Evolutionary conservation across 2,797 vertebrate genomes (phyloP).

Genomic region (Mormyrus proboscirostris): DNA sequence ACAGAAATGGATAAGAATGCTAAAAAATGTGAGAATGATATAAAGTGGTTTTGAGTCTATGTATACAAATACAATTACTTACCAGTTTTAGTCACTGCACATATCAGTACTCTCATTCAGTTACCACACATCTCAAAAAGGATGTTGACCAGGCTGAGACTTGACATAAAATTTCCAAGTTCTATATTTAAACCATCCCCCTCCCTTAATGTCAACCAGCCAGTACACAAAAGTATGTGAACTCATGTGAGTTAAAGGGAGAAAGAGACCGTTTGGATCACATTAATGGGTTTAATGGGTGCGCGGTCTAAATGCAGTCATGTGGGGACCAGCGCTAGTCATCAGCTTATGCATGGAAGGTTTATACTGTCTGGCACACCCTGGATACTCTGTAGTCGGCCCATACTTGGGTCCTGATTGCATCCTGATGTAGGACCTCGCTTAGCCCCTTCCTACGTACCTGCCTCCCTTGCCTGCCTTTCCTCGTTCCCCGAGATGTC

Average conservation of each 20-base stretch:
- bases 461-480: neutral
- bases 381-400: slow-evolving; percentile 8
- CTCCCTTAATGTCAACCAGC: neutral
- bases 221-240: neutral
- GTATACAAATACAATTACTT: neutral
- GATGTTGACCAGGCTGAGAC: slow-evolving; percentile 1
- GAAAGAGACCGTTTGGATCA: neutral
- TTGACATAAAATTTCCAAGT: neutral
- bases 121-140: neutral
- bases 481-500: neutral
- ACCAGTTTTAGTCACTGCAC: neutral
- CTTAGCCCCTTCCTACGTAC: neutral
- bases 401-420: neutral
- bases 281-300: neutral
- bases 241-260: neutral
- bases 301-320: neutral
- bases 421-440: slow-evolving; percentile 7
- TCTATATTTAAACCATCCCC: neutral
- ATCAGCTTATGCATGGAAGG: neutral
- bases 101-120: neutral
- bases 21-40: neutral
- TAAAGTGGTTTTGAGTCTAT: neutral
- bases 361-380: neutral
- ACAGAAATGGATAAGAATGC: neutral
- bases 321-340: neutral